Evolutionary conservation across 2,888 invertebrate genomes (phyloP).

Genomic region (Aproaerema taeniolella): DNA sequence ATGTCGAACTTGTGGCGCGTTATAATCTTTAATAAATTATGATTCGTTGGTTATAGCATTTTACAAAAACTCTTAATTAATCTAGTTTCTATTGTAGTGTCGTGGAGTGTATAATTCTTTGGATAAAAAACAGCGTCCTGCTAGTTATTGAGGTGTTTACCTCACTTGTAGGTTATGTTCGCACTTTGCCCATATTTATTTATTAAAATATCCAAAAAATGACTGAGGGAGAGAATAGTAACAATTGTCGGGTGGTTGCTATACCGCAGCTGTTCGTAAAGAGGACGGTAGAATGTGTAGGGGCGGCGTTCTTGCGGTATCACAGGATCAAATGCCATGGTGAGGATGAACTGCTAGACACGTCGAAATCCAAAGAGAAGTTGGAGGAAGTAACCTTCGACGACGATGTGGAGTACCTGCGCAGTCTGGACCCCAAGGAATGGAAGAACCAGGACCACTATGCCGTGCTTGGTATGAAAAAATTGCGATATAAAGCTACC

Average conservation of each 20-base stretch:
- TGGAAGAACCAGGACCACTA: slow-evolving; percentile 99
- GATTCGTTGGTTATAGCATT: slow-evolving; percentile 11
- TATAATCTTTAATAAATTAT: slow-evolving; percentile 35
- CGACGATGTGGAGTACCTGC: slow-evolving; percentile 88
- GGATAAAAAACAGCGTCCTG: slow-evolving; percentile 10
- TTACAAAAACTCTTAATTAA: slow-evolving; percentile 21
- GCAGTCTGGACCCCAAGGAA: slow-evolving; percentile 94
- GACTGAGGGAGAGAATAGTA: slow-evolving; percentile 53
- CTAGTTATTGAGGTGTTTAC: slow-evolving; percentile 31
- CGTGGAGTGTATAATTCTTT: slow-evolving; percentile 12
- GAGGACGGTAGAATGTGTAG: slow-evolving; percentile 71
- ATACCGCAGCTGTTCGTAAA: slow-evolving; percentile 52
- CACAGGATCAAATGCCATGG: slow-evolving; percentile 69
- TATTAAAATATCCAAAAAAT: slow-evolving; percentile 49
- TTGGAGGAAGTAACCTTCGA: slow-evolving; percentile 68
- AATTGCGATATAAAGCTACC: slow-evolving; percentile 88
- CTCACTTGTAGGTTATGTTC: slow-evolving; percentile 66
- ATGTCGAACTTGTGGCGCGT: slow-evolving; percentile 40
- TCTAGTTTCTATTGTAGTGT: slow-evolving; percentile 17
- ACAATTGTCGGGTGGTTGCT: slow-evolving; percentile 44
- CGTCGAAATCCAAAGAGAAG: slow-evolving; percentile 60
- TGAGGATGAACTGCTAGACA: slow-evolving; percentile 58
- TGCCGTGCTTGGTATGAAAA: slow-evolving; percentile 93
- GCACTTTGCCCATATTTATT: slow-evolving; percentile 47
- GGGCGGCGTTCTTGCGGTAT: slow-evolving; percentile 68